These are phyloP conservation scores for Brachyptera putata DNA, from an alignment of 2,888 invertebrate genomes.

Conservation along the genomic window DNA sequence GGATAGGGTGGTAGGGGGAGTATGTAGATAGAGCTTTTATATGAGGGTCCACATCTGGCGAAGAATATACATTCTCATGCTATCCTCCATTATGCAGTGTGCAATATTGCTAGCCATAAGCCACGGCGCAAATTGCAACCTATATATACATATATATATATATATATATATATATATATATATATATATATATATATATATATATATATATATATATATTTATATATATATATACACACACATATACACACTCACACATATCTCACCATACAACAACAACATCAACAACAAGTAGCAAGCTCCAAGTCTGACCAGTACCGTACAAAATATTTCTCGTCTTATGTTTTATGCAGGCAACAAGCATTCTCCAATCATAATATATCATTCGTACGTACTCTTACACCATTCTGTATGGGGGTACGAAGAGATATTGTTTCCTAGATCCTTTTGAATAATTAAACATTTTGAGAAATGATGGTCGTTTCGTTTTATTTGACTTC, in stretches of 20 bases:
- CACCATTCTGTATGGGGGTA: constrained; percentile 1
- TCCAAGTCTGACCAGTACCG: constrained; percentile 8
- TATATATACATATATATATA: too few relatives aligned
- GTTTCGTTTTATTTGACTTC: constrained; percentile 1
- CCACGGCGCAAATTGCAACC: constrained; percentile 19
- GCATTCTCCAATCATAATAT: constrained; percentile 20
- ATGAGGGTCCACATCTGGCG: constrained; percentile 3
- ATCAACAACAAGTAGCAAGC: constrained; percentile 10
- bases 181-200: too few relatives aligned
- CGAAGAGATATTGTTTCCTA: constrained; percentile 10
- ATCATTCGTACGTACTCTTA: constrained; percentile 5
- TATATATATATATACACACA: too few relatives aligned
- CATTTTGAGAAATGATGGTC: not conserved
- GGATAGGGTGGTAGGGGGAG: not conserved
- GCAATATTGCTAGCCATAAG: constrained; percentile 17
- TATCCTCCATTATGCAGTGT: constrained; percentile 13
- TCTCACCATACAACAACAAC: too few relatives aligned
- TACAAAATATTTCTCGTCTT: not conserved
- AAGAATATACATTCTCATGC: constrained; percentile 12
- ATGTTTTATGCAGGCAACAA: constrained; percentile 19
- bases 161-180: too few relatives aligned
- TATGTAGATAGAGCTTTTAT: constrained; percentile 5
- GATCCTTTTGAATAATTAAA: constrained; percentile 10
- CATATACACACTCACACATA: too few relatives aligned
- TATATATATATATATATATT: too few relatives aligned